These are phyloP conservation scores for Lophius piscatorius DNA, from an alignment of 2,113 vertebrate species.

Conservation along the genomic window DNA sequence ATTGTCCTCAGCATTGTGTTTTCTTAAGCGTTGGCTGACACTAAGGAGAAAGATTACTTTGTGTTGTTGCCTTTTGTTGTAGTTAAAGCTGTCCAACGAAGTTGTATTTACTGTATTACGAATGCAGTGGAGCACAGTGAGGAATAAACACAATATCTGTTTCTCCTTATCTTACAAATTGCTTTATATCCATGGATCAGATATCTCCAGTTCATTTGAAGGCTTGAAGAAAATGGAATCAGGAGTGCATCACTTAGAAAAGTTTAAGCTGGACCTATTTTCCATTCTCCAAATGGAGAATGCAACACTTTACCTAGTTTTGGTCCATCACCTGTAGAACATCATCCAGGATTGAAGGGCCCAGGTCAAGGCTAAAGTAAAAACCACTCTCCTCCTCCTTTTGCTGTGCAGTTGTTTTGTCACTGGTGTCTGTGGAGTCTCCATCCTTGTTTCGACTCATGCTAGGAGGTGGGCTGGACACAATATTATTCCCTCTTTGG, in stretches of 20 bases:
- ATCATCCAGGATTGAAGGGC: conserved; percentile 92
- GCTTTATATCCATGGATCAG: neutral
- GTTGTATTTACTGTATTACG: neutral
- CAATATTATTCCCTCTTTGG: conserved; percentile 35
- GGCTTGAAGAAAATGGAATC: neutral
- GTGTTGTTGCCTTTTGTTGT: no score
- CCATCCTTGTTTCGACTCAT: conserved; percentile 52
- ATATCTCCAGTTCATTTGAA: neutral
- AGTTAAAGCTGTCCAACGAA: no score
- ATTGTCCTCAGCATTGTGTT: conserved; percentile 44
- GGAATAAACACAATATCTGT: no score
- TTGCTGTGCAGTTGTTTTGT: conserved; percentile 38
- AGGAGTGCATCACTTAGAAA: neutral
- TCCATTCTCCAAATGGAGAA: neutral
- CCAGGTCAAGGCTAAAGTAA: conserved; percentile 86
- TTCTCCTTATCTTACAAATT: neutral
- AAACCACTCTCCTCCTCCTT: conserved; percentile 73
- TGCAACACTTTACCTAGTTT: conserved; percentile 29
- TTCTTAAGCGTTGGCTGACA: neutral
- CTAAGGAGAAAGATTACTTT: conserved; percentile 12
- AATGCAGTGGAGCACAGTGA: neutral
- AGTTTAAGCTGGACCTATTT: neutral
- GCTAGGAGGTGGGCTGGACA: conserved; percentile 21
- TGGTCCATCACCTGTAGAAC: conserved; percentile 92
- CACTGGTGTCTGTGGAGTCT: conserved; percentile 79